A percentile compares a stretch with the other conserved stretches of the same genome.
Evolutionary conservation across 1,140 invertebrate genomes (phyloP).

Genomic region (Pantala flavescens): DNA sequence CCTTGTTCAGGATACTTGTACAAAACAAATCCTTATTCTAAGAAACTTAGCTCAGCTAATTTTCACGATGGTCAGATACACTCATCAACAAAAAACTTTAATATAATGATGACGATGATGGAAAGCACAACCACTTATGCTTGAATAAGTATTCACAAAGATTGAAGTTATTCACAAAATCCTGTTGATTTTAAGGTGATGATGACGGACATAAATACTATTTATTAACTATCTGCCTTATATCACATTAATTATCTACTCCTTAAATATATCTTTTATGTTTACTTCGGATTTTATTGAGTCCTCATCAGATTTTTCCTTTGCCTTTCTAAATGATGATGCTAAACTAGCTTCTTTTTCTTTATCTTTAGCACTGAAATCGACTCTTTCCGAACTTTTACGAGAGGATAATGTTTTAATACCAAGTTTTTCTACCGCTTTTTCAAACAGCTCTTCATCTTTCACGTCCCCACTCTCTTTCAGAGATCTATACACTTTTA

Average conservation of each 20-base stretch:
- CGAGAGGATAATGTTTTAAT: not conserved
- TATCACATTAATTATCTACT: not conserved
- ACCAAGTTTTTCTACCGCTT: not conserved
- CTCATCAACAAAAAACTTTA: too few relatives aligned
- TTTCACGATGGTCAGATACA: too few relatives aligned
- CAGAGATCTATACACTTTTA: not conserved
- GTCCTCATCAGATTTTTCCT: not conserved
- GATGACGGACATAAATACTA: too few relatives aligned
- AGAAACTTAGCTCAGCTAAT: too few relatives aligned
- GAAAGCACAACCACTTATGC: too few relatives aligned
- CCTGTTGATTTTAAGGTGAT: too few relatives aligned
- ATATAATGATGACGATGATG: too few relatives aligned
- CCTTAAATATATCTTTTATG: not conserved
- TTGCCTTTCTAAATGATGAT: not conserved
- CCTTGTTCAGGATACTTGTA: too few relatives aligned
- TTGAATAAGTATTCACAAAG: too few relatives aligned
- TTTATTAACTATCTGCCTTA: too few relatives aligned
- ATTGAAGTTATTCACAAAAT: too few relatives aligned
- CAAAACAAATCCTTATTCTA: too few relatives aligned
- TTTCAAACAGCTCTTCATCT: not conserved
- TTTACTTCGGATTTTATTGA: not conserved
- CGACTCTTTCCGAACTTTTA: not conserved
- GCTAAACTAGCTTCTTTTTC: not conserved
- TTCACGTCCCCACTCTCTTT: not conserved
- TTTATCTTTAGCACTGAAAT: not conserved